Conservation (phyloP, 2,888 invertebrate species). For the Hemistola chrysoprasaria region DNA sequence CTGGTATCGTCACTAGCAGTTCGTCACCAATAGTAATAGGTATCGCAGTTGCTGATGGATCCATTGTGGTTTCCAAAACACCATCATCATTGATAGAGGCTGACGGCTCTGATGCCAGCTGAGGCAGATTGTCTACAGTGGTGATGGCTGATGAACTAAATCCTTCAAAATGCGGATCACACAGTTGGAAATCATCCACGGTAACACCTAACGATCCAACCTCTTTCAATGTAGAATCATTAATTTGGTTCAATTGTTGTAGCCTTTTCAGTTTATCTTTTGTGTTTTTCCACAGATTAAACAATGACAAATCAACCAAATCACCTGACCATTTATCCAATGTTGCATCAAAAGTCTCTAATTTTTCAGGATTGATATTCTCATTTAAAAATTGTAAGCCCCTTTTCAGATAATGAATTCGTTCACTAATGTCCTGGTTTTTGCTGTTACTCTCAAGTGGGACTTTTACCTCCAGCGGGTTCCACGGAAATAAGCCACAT, state of each 20-base stretch:
- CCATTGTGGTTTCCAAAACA: constrained; percentile 23
- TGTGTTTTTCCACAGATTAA: constrained; percentile 25
- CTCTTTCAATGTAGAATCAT: constrained; percentile 23
- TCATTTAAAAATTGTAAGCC: constrained; percentile 23
- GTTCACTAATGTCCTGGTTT: constrained; percentile 20
- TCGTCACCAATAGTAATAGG: constrained; percentile 23
- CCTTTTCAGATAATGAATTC: constrained; percentile 22
- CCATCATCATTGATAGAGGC: constrained; percentile 19
- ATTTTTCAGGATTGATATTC: constrained; percentile 18
- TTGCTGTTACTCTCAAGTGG: constrained; percentile 6
- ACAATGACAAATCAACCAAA: constrained; percentile 19
- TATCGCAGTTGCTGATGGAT: constrained; percentile 25
- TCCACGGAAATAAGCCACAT: constrained; percentile 19
- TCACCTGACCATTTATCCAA: constrained; percentile 20
- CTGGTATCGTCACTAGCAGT: constrained; percentile 19
- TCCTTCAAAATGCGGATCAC: constrained; percentile 20
- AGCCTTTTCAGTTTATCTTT: constrained; percentile 22
- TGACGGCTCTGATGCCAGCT: constrained; percentile 5
- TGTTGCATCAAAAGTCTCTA: constrained; percentile 19
- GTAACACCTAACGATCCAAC: constrained; percentile 9
- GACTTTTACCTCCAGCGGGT: constrained; percentile 13
- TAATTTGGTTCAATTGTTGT: constrained; percentile 13
- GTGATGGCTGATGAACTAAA: constrained; percentile 18
- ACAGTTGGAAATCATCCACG: constrained; percentile 15
- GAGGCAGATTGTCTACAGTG: constrained; percentile 4